phyloP scores from a whole-genome alignment of 2,113 vertebrate species.

The Chaetops frenatus region DNA sequence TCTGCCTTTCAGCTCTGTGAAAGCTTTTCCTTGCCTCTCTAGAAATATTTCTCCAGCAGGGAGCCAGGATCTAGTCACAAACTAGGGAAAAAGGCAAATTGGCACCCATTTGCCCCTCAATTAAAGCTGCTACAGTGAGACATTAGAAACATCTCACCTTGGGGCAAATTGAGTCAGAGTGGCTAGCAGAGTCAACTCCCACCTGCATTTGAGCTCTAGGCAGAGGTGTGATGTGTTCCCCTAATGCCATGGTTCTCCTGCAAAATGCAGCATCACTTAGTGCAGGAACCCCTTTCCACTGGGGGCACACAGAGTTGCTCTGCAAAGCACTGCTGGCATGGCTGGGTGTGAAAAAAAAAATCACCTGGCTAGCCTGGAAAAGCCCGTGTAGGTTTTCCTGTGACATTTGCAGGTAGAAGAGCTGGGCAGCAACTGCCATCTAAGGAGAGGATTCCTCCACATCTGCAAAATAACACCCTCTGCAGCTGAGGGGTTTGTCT shows the following conservation, averaged over 20 bases:
- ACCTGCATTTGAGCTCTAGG: background rate
- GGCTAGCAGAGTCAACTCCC: background rate
- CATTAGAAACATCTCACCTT: background rate
- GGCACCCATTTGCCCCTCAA: background rate
- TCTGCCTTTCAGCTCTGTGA: background rate
- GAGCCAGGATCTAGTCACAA: background rate
- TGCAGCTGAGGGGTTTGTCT: background rate
- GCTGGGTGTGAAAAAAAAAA: background rate
- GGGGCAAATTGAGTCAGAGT: background rate
- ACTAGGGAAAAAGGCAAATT: background rate
- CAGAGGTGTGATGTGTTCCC: background rate
- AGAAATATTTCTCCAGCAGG: background rate
- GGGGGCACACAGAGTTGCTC: background rate
- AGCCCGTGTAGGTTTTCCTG: background rate
- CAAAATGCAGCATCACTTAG: background rate
- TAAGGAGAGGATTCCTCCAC: background rate
- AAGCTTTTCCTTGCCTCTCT: background rate
- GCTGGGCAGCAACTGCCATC: background rate
- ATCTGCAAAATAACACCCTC: background rate
- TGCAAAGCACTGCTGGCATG: background rate
- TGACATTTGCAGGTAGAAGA: background rate
- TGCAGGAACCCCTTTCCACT: background rate
- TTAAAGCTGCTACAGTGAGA: background rate
- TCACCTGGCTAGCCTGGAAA: background rate
- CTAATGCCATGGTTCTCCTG: background rate